Percentiles rank a stretch among this genome's conserved stretches.
These are phyloP conservation scores for Melanostoma scalare DNA, from an alignment of 2,888 invertebrate genomes.

Conservation along the genomic window DNA sequence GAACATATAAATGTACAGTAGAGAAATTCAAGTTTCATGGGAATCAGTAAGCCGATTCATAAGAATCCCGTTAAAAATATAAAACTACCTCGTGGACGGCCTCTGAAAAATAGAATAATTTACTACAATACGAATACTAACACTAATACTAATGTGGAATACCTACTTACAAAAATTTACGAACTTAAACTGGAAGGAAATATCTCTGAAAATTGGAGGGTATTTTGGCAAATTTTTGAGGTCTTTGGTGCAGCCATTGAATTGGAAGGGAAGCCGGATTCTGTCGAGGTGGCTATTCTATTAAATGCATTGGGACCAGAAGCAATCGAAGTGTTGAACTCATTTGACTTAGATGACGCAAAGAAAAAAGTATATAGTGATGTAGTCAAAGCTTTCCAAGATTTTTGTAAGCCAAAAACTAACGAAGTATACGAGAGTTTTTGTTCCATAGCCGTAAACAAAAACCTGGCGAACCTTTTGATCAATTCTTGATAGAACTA, in stretches of 20 bases:
- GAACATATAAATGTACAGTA: too few relatives aligned
- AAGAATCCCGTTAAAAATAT: not conserved
- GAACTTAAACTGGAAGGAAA: conserved; percentile 68
- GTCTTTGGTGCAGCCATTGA: conserved; percentile 74
- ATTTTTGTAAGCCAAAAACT: conserved; percentile 59
- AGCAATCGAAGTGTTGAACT: too few relatives aligned
- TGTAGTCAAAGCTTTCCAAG: conserved; percentile 72
- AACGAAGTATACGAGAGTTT: conserved; percentile 61
- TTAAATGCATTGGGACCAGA: too few relatives aligned
- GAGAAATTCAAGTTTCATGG: too few relatives aligned
- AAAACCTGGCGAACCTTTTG: conserved; percentile 62
- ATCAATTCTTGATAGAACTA: conserved; percentile 68
- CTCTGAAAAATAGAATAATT: conserved; percentile 39
- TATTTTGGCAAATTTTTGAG: conserved; percentile 60
- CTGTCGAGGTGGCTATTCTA: conserved; percentile 74
- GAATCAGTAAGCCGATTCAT: too few relatives aligned
- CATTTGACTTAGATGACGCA: conserved; percentile 70
- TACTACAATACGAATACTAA: conserved; percentile 1
- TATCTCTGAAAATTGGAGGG: conserved; percentile 73
- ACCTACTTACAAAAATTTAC: conserved; percentile 51
- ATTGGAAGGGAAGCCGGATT: conserved; percentile 66
- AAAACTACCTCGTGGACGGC: conserved; percentile 53
- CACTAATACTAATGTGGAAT: conserved; percentile 59
- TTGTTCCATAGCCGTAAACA: conserved; percentile 56
- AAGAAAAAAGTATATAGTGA: conserved; percentile 65